A percentile compares a stretch with the other conserved stretches of the same genome.
These are phyloP conservation scores for Riparia riparia DNA, from an alignment of 2,113 vertebrate species.

Conservation along the genomic window DNA sequence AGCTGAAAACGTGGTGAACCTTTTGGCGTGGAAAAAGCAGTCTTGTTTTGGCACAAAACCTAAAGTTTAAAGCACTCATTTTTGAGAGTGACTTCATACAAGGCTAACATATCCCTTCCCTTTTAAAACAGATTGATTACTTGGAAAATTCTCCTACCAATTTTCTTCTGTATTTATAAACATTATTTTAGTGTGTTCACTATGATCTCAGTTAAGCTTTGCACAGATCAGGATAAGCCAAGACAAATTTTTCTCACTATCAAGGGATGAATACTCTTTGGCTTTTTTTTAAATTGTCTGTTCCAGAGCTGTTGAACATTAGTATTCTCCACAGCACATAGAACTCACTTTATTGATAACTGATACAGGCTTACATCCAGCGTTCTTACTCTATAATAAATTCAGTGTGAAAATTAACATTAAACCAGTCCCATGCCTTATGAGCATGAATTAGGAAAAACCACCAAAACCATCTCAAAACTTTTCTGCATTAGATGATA, in stretches of 20 bases:
- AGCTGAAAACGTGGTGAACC: background rate
- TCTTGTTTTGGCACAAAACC: background rate
- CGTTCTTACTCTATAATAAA: background rate
- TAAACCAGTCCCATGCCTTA: background rate
- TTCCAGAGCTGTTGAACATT: background rate
- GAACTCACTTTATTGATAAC: background rate
- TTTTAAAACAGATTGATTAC: background rate
- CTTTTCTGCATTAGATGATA: background rate
- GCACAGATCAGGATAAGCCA: background rate
- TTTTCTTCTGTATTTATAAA: slow-evolving; percentile 32
- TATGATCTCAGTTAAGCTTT: background rate
- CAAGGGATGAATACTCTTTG: background rate
- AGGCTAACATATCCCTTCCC: background rate
- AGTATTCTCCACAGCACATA: background rate
- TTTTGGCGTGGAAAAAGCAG: background rate
- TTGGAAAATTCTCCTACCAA: slow-evolving; percentile 6
- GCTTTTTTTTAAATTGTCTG: background rate
- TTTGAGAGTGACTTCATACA: background rate
- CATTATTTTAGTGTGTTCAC: background rate
- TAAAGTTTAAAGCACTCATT: background rate
- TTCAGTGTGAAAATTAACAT: background rate
- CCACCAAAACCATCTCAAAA: background rate
- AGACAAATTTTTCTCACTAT: slow-evolving; percentile 11
- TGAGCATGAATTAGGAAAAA: background rate
- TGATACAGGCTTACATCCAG: background rate